Conservation (phyloP, 2,113 vertebrate species). For the Blennius ocellaris region DNA sequence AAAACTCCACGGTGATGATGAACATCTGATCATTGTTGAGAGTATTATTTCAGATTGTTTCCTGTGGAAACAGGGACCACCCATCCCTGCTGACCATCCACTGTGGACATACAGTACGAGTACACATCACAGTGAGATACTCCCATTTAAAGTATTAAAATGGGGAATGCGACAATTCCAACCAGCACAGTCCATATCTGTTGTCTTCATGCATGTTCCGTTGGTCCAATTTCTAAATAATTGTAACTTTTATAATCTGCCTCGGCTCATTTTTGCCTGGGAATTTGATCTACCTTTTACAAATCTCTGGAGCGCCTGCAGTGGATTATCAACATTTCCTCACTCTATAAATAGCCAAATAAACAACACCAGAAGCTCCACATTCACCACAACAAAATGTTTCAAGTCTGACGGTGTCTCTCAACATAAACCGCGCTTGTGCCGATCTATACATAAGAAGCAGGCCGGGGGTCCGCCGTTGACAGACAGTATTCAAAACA, state of each 20-base stretch:
- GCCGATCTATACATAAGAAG: not conserved
- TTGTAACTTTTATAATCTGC: not conserved
- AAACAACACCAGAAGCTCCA: slow-evolving; percentile 38
- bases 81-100: slow-evolving; percentile 11
- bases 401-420: not conserved
- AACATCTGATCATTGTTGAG: slow-evolving; percentile 21
- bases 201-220: slow-evolving; percentile 1
- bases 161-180: slow-evolving; percentile 19
- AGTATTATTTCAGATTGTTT: slow-evolving; percentile 25
- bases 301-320: slow-evolving; percentile 42
- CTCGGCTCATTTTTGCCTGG: slow-evolving; percentile 48
- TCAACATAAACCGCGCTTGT: not conserved
- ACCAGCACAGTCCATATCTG: slow-evolving; percentile 28
- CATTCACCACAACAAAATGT: not conserved
- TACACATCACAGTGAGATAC: not conserved
- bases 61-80: slow-evolving; percentile 34
- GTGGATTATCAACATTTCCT: slow-evolving; percentile 45
- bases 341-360: slow-evolving; percentile 60
- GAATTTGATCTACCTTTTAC: slow-evolving; percentile 52
- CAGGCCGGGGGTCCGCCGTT: not conserved
- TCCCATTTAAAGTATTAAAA: slow-evolving; percentile 10
- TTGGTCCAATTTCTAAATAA: too few species aligned
- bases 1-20: slow-evolving; percentile 8
- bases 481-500: slow-evolving; percentile 18
- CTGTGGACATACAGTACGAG: too few species aligned